Conservation (phyloP, 2,113 vertebrate genomes). For the Syrmaticus mikado region DNA sequence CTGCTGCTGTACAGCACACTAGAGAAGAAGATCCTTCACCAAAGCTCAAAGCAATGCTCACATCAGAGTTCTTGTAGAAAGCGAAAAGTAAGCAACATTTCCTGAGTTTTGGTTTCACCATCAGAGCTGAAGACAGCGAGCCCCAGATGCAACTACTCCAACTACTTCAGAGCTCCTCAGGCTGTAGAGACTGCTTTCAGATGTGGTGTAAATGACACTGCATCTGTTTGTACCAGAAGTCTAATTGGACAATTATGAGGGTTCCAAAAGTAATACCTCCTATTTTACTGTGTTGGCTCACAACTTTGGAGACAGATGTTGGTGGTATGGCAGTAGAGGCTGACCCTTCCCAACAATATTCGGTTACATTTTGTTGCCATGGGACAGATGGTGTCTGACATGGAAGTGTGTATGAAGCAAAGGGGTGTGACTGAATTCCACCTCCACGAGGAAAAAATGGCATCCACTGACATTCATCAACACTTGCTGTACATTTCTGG, state of each 20-base stretch:
- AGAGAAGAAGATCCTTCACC: not conserved
- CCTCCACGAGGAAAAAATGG: too few species aligned
- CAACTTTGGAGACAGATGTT: too few species aligned
- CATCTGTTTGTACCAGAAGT: not conserved
- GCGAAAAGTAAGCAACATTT: not conserved
- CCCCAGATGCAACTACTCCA: slow-evolving; percentile 5
- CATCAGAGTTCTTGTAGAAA: not conserved
- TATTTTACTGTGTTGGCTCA: too few species aligned
- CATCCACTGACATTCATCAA: too few species aligned
- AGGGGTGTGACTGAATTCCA: too few species aligned
- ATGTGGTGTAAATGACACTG: not conserved
- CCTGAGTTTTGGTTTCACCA: not conserved
- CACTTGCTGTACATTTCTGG: too few species aligned
- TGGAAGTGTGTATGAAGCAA: too few species aligned
- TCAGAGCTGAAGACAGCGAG: not conserved
- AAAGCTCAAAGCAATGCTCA: not conserved
- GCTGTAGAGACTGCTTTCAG: slow-evolving; percentile 8
- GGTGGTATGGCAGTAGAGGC: too few species aligned
- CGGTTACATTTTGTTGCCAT: too few species aligned
- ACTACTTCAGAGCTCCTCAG: slow-evolving; percentile 31
- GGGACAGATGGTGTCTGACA: too few species aligned
- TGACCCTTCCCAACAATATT: too few species aligned
- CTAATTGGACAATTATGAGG: not conserved
- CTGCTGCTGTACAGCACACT: not conserved
- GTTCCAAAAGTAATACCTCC: too few species aligned